These are phyloP conservation scores for Ectropis grisescens DNA, from an alignment of 1,140 invertebrate genomes.

Conservation along the genomic window DNA sequence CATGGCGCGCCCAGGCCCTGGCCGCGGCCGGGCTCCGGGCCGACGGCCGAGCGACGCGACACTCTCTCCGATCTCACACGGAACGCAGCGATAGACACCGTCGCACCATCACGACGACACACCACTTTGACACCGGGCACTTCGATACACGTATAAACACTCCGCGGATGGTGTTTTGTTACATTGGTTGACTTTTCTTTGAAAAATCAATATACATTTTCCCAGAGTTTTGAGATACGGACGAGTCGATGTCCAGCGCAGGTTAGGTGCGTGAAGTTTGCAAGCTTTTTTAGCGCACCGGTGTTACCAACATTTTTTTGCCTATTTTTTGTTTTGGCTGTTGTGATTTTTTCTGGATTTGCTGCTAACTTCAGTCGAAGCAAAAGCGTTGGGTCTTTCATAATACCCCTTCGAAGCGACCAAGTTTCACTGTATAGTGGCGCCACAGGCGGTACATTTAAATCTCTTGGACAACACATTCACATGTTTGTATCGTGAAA, in stretches of 20 bases:
- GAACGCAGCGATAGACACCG: slow-evolving; percentile 56
- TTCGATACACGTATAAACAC: slow-evolving; percentile 66
- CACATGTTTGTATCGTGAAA: too few relatives aligned
- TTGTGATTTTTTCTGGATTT: slow-evolving; percentile 70
- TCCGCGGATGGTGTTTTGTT: slow-evolving; percentile 68
- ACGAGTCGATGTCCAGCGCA: slow-evolving; percentile 72
- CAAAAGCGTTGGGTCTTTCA: slow-evolving; percentile 42
- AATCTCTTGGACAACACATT: too few relatives aligned
- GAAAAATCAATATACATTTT: slow-evolving; percentile 73
- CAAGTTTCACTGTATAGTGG: slow-evolving; percentile 29
- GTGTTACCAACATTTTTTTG: slow-evolving; percentile 72
- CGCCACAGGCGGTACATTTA: too few relatives aligned
- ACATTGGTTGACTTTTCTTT: slow-evolving; percentile 71
- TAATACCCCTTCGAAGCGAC: slow-evolving; percentile 41
- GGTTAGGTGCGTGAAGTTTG: slow-evolving; percentile 71
- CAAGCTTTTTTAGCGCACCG: slow-evolving; percentile 72
- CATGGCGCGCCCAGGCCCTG: slow-evolving; percentile 60
- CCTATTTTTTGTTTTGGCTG: slow-evolving; percentile 68
- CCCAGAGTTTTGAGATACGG: slow-evolving; percentile 65
- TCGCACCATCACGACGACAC: slow-evolving; percentile 64
- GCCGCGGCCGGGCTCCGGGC: slow-evolving; percentile 57
- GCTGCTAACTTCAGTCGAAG: slow-evolving; percentile 51
- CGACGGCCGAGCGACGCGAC: slow-evolving; percentile 60
- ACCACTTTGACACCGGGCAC: slow-evolving; percentile 56
- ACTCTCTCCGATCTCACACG: slow-evolving; percentile 63